These are phyloP conservation scores for Drosophila cracens DNA, from an alignment of 2,888 invertebrate species.

Conservation along the genomic window DNA sequence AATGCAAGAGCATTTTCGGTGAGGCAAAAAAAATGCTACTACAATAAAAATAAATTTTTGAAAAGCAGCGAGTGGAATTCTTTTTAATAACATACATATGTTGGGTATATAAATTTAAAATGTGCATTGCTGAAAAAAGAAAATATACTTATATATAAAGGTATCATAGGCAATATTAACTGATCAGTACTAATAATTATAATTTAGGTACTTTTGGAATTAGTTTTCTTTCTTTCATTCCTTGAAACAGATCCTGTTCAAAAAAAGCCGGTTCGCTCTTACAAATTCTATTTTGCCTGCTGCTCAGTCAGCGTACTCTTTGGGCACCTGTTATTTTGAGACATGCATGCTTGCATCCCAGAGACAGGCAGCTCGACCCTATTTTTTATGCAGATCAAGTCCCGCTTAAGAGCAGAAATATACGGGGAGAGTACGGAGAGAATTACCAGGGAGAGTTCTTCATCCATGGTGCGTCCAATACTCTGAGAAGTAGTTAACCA, in stretches of 20 bases:
- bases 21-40: conserved; percentile 1
- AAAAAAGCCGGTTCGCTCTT: conserved; percentile 73
- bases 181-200: not conserved
- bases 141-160: not conserved
- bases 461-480: conserved; percentile 45
- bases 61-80: not conserved
- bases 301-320: conserved; percentile 49
- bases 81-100: conserved; percentile 1
- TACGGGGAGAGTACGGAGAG: conserved; percentile 53
- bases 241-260: conserved; percentile 57
- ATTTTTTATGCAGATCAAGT: conserved; percentile 77
- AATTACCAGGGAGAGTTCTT: conserved; percentile 66
- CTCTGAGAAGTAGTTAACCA: conserved; percentile 65
- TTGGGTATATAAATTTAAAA: not conserved
- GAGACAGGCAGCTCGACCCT: conserved; percentile 70
- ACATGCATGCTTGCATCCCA: conserved; percentile 49
- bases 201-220: not conserved
- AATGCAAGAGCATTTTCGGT: conserved; percentile 60
- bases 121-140: not conserved
- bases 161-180: not conserved
- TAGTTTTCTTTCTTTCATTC: not conserved
- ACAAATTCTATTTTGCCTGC: conserved; percentile 32
- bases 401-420: conserved; percentile 74
- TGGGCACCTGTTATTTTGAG: conserved; percentile 48
- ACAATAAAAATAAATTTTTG: conserved; percentile 6